Evolutionary conservation across 35 echinoderm and acorn worm genomes (phyloP).

Genomic region (Heliocidaris erythrogramma): DNA sequence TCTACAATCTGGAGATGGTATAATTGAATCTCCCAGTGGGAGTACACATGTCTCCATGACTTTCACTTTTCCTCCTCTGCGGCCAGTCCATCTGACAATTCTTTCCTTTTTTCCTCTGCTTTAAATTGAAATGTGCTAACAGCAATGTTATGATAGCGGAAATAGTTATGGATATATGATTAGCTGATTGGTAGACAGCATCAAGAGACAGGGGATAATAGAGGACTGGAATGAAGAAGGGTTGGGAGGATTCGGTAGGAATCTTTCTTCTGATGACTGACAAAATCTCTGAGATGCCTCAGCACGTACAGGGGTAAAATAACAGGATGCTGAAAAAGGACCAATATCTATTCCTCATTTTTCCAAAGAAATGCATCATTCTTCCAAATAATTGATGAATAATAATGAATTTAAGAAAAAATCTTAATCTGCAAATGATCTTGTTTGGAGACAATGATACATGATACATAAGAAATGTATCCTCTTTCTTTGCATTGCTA

Average conservation of each 20-base stretch:
- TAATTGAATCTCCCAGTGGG: slow-evolving; percentile 37
- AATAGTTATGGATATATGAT: slow-evolving; percentile 12
- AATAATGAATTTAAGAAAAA: too few relatives aligned
- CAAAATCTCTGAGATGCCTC: not conserved
- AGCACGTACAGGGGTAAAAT: not conserved
- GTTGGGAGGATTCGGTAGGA: not conserved
- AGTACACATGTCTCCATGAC: slow-evolving; percentile 14
- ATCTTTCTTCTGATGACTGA: not conserved
- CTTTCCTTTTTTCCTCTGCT: not conserved
- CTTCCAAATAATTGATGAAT: too few relatives aligned
- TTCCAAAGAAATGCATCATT: too few relatives aligned
- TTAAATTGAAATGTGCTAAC: slow-evolving; percentile 12
- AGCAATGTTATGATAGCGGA: slow-evolving; percentile 16
- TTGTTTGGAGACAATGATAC: too few relatives aligned
- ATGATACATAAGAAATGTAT: too few relatives aligned
- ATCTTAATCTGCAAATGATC: too few relatives aligned
- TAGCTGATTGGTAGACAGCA: not conserved
- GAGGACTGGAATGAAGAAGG: not conserved
- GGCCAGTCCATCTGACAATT: not conserved
- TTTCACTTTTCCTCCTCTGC: not conserved
- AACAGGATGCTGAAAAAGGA: not conserved
- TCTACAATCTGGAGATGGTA: slow-evolving; percentile 31
- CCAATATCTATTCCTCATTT: too few relatives aligned
- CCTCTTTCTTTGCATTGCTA: too few relatives aligned
- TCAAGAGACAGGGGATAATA: not conserved